phyloP scores from a whole-genome alignment of 2,113 vertebrate genomes.

The Pyrgilauda ruficollis region DNA sequence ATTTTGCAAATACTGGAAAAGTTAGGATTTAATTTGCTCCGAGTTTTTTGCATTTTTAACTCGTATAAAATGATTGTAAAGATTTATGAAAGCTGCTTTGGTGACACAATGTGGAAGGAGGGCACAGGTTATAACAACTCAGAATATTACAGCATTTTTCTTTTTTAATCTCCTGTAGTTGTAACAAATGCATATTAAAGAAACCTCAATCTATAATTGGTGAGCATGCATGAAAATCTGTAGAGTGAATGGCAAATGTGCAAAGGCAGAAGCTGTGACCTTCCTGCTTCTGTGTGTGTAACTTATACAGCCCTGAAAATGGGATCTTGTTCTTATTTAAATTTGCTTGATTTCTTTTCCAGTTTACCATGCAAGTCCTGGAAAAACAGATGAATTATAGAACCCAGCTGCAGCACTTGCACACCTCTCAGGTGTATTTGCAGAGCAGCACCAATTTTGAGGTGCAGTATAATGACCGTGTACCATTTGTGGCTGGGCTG shows the following conservation, averaged over 20 bases:
- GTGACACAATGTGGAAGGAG: background rate
- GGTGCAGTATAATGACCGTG: constrained; percentile 74
- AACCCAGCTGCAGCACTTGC: constrained; percentile 75
- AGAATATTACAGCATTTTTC: background rate
- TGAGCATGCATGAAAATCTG: background rate
- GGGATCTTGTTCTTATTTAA: background rate
- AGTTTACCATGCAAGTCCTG: constrained; percentile 79
- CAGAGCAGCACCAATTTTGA: constrained; percentile 84
- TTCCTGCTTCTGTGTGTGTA: background rate
- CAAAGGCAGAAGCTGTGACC: background rate
- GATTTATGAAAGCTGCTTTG: background rate
- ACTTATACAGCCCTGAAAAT: background rate
- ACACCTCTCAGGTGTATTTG: constrained; percentile 53
- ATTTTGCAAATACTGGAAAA: background rate
- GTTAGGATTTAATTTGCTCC: background rate
- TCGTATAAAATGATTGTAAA: background rate
- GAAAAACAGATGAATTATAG: constrained; percentile 81
- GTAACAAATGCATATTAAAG: background rate
- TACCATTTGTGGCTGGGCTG: constrained; percentile 76
- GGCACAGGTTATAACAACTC: background rate
- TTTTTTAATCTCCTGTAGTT: background rate
- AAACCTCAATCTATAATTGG: background rate
- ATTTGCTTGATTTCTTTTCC: background rate
- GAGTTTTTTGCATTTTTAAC: background rate
- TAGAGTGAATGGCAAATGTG: background rate